Base-by-base conservation (phyloP, 2,888 invertebrate genomes). In the Escarpia spicata region DNA sequence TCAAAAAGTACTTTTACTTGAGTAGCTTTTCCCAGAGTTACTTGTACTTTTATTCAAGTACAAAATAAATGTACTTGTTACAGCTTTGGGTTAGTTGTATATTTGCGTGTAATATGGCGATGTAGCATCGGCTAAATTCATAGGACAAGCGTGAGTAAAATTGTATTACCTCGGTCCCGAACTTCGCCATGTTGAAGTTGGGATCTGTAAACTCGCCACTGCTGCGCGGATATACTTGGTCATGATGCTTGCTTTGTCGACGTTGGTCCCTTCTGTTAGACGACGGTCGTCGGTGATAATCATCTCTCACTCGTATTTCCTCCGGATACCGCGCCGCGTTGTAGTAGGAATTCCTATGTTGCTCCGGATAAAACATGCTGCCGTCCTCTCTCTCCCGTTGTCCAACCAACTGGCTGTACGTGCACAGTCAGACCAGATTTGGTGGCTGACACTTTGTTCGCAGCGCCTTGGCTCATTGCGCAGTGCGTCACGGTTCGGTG, bases 141-240 rank as follows among this genome's bases (percentile, higher is more conserved):
- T 6, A 26, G 75, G 75, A 75, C 19, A 75, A n/a, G 75, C n/a
- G n/a, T 75, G 26, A 26, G 75, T 6, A 75, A 75, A n/a, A 26
- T 6, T 26, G n/a, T 26, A 75, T 75, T 75, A 75, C 75, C 75
- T 75, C 75, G 75, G 75, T 6, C 75, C 75, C 75, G 75, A 19
- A 75, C 75, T 75, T 75, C 75, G 75, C 75, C 75, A 75, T 75
- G 75, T 75, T 75, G n/a, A 75, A 75, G 75, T 75, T 75, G 6
- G 75, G 75, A 26, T 75, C 75, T 15, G 2, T 75, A 26, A 26
- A 4, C 26, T 75, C 75, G 26, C 75, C 75, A 75, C 75, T 75
- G 19, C 19, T 6, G n/a, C 75, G 19, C 2, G 60, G 12, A 60
- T 12, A 4, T 12, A 10, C 60, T 26, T 75, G 19, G 19, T 75